Conservation (phyloP, 2,888 invertebrate species). For the Himalopsyche kuldschensis region DNA sequence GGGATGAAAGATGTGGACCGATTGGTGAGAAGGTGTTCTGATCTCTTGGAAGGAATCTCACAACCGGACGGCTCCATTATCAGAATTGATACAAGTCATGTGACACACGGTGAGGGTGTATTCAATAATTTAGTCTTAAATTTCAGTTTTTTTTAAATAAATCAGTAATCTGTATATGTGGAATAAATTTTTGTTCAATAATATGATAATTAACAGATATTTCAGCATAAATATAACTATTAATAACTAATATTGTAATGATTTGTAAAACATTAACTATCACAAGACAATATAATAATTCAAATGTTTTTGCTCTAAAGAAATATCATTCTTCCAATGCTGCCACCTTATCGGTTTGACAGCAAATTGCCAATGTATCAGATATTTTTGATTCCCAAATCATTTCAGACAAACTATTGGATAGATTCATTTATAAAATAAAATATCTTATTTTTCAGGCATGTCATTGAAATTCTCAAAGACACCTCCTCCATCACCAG, state of each 20-base stretch:
- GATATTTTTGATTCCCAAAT: background rate
- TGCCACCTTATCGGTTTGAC: background rate
- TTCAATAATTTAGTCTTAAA: background rate
- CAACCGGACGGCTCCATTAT: constrained; percentile 53
- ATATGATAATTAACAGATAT: too few species aligned
- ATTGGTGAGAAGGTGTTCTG: constrained; percentile 51
- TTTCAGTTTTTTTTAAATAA: background rate
- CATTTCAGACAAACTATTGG: background rate
- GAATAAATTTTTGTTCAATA: too few species aligned
- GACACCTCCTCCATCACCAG: constrained; percentile 72
- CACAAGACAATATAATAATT: too few species aligned
- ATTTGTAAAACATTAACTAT: too few species aligned
- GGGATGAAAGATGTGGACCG: constrained; percentile 57
- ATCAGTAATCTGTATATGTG: too few species aligned
- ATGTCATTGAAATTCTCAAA: constrained; percentile 66
- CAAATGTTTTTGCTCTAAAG: too few species aligned
- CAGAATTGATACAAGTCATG: constrained; percentile 56
- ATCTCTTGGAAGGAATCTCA: constrained; percentile 57
- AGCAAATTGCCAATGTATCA: background rate
- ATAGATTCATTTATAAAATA: background rate
- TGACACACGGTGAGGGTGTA: constrained; percentile 51
- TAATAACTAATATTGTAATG: too few species aligned
- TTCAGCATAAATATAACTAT: too few species aligned
- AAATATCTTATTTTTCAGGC: constrained; percentile 52
- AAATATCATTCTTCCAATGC: background rate